Conservation (phyloP, 1,140 invertebrate species). For the Drosophila arizonae region DNA sequence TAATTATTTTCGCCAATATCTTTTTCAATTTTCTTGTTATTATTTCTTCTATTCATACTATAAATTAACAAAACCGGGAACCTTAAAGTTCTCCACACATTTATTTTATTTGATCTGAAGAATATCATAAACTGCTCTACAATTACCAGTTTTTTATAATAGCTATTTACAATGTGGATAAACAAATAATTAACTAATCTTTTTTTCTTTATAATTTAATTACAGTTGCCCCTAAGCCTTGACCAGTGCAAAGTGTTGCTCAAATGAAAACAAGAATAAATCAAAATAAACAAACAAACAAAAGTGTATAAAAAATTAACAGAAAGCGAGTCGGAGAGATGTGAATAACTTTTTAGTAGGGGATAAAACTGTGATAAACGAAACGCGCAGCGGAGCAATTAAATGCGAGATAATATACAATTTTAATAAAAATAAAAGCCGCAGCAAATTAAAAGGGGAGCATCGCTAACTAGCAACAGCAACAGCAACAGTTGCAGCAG, state of each 20-base stretch:
- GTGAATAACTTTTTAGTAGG: slow-evolving; percentile 43
- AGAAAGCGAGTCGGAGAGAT: background rate
- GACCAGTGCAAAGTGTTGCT: slow-evolving; percentile 30
- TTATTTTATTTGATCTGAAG: no score
- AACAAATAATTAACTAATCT: background rate
- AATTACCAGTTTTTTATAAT: no score
- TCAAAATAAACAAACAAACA: slow-evolving; percentile 9
- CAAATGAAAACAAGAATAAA: slow-evolving; percentile 12
- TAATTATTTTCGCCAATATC: no score
- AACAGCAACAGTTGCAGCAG: slow-evolving; percentile 37
- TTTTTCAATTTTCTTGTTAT: no score
- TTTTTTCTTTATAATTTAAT: slow-evolving; percentile 52
- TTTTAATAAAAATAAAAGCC: slow-evolving; percentile 77
- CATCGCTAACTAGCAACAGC: slow-evolving; percentile 60
- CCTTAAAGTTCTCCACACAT: no score
- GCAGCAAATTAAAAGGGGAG: slow-evolving; percentile 70
- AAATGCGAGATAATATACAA: slow-evolving; percentile 68
- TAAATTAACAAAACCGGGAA: no score
- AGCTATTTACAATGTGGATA: background rate
- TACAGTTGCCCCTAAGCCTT: slow-evolving; percentile 50
- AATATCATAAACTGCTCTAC: no score
- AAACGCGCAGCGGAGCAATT: slow-evolving; percentile 37
- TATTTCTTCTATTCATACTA: no score
- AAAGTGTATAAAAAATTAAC: slow-evolving; percentile 17
- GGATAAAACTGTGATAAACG: slow-evolving; percentile 74